Evolutionary conservation across 2,113 vertebrate species (phyloP).

Genomic region (Tachysurus fulvidraco): DNA sequence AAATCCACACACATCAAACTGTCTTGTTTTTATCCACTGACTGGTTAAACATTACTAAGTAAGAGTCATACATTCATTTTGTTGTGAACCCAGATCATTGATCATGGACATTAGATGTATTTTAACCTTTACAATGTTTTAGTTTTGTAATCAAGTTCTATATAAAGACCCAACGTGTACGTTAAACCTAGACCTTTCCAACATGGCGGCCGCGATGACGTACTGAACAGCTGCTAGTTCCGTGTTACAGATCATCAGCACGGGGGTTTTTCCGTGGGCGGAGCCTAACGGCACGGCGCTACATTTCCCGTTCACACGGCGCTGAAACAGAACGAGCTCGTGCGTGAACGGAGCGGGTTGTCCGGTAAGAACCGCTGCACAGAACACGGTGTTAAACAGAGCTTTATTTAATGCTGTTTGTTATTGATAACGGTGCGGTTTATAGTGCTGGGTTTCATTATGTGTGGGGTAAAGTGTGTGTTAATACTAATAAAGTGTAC

Average conservation of each 20-base stretch:
- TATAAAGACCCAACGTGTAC: too few species aligned
- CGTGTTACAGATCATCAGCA: background rate
- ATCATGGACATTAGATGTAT: background rate
- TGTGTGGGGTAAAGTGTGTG: background rate
- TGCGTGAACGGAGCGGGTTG: background rate
- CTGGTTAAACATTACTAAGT: too few species aligned
- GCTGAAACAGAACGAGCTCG: slow-evolving; percentile 5
- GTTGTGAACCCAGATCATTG: background rate
- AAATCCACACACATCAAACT: background rate
- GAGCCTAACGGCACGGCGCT: background rate
- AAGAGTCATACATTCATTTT: too few species aligned
- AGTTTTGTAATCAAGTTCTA: too few species aligned
- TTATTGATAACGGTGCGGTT: background rate
- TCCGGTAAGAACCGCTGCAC: slow-evolving; percentile 2
- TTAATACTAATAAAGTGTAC: too few species aligned
- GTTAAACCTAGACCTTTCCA: background rate
- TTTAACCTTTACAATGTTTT: background rate
- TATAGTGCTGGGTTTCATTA: background rate
- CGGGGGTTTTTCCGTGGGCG: slow-evolving; percentile 32
- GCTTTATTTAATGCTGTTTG: background rate
- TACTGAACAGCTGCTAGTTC: background rate
- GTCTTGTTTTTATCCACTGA: too few species aligned
- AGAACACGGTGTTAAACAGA: background rate
- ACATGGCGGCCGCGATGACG: slow-evolving; percentile 1
- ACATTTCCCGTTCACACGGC: slow-evolving; percentile 35